Evolutionary conservation across 2,113 vertebrate genomes (phyloP).

Genomic region (Pangasianodon gigas): DNA sequence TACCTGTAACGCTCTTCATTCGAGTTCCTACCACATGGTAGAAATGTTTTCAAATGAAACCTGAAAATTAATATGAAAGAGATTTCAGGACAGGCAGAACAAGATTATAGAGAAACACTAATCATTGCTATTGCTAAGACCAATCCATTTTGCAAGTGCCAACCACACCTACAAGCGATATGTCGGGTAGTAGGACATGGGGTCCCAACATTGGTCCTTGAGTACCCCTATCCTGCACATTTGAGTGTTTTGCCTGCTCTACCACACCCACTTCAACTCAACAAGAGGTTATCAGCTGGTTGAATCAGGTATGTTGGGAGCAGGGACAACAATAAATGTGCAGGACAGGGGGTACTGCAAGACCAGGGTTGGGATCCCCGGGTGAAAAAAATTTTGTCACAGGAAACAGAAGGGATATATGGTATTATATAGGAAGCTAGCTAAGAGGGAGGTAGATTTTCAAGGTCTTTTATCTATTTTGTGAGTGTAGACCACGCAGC

Average conservation of each 20-base stretch:
- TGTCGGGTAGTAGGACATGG: not conserved
- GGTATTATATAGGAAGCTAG: not conserved
- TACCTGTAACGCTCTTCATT: not conserved
- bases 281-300: not conserved
- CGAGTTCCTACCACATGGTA: no score
- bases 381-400: no score
- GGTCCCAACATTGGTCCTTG: not conserved
- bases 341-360: not conserved
- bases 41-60: not conserved
- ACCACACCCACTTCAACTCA: not conserved
- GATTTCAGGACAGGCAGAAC: not conserved
- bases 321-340: not conserved
- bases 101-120: not conserved
- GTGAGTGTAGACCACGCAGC: not conserved
- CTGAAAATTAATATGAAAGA: not conserved
- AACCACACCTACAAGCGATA: not conserved
- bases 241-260: not conserved
- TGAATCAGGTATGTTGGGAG: not conserved
- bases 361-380: not conserved
- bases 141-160: not conserved
- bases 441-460: not conserved
- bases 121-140: not conserved
- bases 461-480: not conserved
- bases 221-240: not conserved
- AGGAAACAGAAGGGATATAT: no score